phyloP scores from a whole-genome alignment of 1,140 invertebrate species.

The Aphidius ervi region DNA sequence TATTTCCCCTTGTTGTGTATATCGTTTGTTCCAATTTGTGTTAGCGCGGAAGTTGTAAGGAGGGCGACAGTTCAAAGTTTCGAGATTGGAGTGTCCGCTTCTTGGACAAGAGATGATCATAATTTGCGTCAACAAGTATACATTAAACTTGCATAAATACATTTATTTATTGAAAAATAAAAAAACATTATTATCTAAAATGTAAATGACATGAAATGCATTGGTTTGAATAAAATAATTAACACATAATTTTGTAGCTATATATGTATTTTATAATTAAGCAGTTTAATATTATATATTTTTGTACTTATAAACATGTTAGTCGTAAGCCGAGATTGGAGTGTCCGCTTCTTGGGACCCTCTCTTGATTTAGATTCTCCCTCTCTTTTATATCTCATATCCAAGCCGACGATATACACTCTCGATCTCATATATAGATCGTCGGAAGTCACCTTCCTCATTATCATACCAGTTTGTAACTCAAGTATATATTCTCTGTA shows the following conservation, averaged over 20 bases:
- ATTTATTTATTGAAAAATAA: too few species aligned
- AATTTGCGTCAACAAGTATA: too few species aligned
- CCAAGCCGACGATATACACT: conserved; percentile 23
- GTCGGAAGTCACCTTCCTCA: conserved; percentile 57
- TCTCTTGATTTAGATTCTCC: conserved; percentile 18
- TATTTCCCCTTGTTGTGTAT: neutral
- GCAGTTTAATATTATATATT: too few species aligned
- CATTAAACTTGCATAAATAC: too few species aligned
- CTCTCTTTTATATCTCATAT: conserved; percentile 19
- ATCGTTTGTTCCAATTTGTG: conserved; percentile 7
- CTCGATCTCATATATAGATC: conserved; percentile 40
- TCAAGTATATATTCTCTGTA: conserved; percentile 37
- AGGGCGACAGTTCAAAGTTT: neutral
- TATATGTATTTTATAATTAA: too few species aligned
- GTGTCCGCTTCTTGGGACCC: conserved; percentile 50
- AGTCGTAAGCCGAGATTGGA: conserved; percentile 31
- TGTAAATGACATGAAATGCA: too few species aligned
- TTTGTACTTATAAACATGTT: neutral
- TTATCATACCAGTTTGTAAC: conserved; percentile 48
- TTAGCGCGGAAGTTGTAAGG: conserved; percentile 16
- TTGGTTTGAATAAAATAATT: too few species aligned
- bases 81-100: too few species aligned
- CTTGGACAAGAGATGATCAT: too few species aligned
- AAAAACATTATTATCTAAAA: too few species aligned
- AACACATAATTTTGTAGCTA: too few species aligned